Percentiles rank a stretch among this genome's conserved stretches.
These are phyloP conservation scores for Amazona vittata DNA, from an alignment of 2,113 vertebrate genomes.

Conservation along the genomic window DNA sequence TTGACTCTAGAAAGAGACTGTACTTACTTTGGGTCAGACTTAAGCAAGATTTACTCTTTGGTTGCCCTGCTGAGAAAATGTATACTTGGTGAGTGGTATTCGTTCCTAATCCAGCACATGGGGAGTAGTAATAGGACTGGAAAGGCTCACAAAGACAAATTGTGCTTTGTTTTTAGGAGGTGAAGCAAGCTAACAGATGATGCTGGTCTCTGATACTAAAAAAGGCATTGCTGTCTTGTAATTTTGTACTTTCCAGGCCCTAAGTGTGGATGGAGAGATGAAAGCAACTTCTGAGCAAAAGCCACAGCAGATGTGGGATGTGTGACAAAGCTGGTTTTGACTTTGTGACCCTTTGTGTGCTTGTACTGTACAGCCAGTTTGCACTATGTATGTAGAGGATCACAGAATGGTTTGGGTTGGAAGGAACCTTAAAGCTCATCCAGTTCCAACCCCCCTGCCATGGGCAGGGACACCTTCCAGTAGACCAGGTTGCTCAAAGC, in stretches of 20 bases:
- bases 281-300: constrained; percentile 7
- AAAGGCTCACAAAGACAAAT: not conserved
- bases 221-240: not conserved
- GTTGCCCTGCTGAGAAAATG: not conserved
- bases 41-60: not conserved
- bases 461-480: not conserved
- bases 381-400: not conserved
- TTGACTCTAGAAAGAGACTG: not conserved
- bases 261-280: not conserved
- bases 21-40: not conserved
- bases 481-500: not conserved
- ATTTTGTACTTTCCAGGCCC: not conserved
- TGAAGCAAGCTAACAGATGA: not conserved
- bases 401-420: not conserved
- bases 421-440: not conserved
- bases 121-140: not conserved
- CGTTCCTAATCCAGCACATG: not conserved
- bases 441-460: not conserved
- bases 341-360: not conserved
- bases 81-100: not conserved
- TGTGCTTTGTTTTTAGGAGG: not conserved
- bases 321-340: not conserved
- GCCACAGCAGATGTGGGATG: not conserved
- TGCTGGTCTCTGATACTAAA: not conserved
- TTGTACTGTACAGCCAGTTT: not conserved